These are phyloP conservation scores for Drosophila insularis DNA, from an alignment of 1,140 invertebrate genomes.

Conservation along the genomic window DNA sequence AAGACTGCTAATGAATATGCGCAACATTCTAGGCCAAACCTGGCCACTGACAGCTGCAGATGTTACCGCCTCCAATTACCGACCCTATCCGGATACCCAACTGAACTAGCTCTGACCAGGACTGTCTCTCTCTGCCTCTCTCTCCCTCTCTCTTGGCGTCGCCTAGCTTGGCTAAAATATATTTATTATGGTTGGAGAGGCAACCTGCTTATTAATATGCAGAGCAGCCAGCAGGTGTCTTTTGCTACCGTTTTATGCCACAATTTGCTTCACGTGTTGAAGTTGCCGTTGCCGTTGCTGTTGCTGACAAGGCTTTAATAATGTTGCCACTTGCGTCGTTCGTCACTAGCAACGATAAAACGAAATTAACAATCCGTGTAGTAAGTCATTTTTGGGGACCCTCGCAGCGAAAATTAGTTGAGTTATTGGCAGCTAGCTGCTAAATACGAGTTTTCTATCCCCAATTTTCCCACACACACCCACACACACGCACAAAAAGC, in stretches of 20 bases:
- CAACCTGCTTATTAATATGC: slow-evolving; percentile 71
- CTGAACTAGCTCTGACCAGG: slow-evolving; percentile 20
- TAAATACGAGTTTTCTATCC: background rate
- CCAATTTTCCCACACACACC: background rate
- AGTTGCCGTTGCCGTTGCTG: slow-evolving; percentile 13
- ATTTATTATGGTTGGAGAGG: slow-evolving; percentile 64
- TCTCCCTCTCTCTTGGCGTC: background rate
- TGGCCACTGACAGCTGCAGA: slow-evolving; percentile 1
- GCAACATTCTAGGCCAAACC: background rate
- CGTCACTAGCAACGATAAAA: slow-evolving; percentile 19
- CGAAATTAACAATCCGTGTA: slow-evolving; percentile 39
- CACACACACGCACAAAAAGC: slow-evolving; percentile 10
- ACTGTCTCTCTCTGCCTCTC: background rate
- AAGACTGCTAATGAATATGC: slow-evolving; percentile 11
- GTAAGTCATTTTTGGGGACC: slow-evolving; percentile 24
- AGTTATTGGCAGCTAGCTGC: slow-evolving; percentile 37
- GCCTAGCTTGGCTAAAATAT: slow-evolving; percentile 24
- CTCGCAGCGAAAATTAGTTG: slow-evolving; percentile 22
- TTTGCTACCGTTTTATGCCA: slow-evolving; percentile 73
- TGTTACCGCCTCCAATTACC: slow-evolving; percentile 7
- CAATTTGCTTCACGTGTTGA: slow-evolving; percentile 61
- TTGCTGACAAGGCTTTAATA: slow-evolving; percentile 52
- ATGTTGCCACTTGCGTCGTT: slow-evolving; percentile 42
- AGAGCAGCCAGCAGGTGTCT: slow-evolving; percentile 70
- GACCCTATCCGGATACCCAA: slow-evolving; percentile 29